Percentiles rank a stretch among this genome's conserved stretches.
Conservation (phyloP, 2,797 vertebrate species). For the Poecilia gillii region DNA sequence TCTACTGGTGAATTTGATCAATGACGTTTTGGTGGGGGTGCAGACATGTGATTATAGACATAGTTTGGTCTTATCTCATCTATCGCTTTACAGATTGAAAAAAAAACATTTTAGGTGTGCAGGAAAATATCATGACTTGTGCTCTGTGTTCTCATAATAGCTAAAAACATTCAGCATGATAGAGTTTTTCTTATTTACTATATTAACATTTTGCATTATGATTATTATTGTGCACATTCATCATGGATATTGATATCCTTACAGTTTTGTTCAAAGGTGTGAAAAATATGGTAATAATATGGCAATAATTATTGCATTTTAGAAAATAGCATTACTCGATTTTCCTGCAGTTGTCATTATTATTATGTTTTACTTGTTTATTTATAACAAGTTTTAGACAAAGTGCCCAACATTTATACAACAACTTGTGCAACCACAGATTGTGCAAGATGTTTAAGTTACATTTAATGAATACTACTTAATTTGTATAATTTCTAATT, state of each 20-base stretch:
- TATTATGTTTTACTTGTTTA: neutral
- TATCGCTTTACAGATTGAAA: slow-evolving; percentile 44
- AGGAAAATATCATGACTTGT: neutral
- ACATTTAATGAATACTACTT: neutral
- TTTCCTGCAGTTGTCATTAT: neutral
- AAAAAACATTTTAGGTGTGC: neutral
- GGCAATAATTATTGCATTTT: neutral
- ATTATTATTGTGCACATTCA: neutral
- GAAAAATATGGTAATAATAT: neutral
- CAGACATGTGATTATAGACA: neutral
- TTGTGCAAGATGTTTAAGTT: neutral
- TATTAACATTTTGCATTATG: neutral
- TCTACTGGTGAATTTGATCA: slow-evolving; percentile 9
- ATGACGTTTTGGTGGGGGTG: slow-evolving; percentile 1
- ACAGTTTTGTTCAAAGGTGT: neutral
- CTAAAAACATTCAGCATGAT: neutral
- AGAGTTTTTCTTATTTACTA: neutral
- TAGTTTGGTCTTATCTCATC: neutral
- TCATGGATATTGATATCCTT: neutral
- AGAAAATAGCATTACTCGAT: neutral
- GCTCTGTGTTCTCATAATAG: neutral
- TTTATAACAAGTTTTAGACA: neutral
- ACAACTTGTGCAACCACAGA: no score
- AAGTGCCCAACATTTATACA: neutral
- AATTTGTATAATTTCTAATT: neutral